These are phyloP conservation scores for Paramormyrops kingsleyae DNA, from an alignment of 2,113 vertebrate genomes.

Conservation along the genomic window DNA sequence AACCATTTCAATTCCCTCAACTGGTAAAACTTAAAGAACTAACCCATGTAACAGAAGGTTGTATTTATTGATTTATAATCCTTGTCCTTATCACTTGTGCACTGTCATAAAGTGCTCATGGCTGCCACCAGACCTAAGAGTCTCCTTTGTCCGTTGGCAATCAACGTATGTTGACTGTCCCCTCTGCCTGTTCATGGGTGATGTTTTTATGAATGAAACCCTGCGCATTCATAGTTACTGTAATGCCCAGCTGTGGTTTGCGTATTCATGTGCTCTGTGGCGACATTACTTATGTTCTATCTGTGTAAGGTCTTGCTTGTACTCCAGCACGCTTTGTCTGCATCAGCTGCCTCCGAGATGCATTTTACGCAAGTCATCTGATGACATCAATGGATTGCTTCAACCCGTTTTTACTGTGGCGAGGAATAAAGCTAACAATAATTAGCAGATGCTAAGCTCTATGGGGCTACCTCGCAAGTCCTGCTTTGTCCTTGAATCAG, in stretches of 20 bases:
- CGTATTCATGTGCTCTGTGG: conserved; percentile 11
- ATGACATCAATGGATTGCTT: neutral
- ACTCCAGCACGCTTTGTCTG: neutral
- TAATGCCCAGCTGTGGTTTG: conserved; percentile 26
- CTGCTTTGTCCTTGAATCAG: conserved; percentile 22
- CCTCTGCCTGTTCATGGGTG: neutral
- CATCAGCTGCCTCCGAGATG: neutral
- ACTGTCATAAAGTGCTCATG: conserved; percentile 27
- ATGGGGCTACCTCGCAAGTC: neutral
- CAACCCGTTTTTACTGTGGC: neutral
- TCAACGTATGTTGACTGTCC: neutral
- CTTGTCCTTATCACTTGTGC: conserved; percentile 18
- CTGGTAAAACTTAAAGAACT: neutral
- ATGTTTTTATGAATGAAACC: neutral
- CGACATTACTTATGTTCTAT: neutral
- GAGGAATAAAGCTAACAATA: neutral
- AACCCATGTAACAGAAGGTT: conserved; percentile 11
- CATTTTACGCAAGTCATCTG: neutral
- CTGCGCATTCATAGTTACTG: neutral
- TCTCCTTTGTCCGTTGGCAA: neutral
- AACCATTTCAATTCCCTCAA: neutral
- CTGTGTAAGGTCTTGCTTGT: neutral
- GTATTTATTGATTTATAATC: neutral
- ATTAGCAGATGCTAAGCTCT: neutral
- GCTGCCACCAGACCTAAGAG: conserved; percentile 5